These are phyloP conservation scores for Morpho deidamia DNA, from an alignment of 2,888 invertebrate genomes.

Conservation along the genomic window DNA sequence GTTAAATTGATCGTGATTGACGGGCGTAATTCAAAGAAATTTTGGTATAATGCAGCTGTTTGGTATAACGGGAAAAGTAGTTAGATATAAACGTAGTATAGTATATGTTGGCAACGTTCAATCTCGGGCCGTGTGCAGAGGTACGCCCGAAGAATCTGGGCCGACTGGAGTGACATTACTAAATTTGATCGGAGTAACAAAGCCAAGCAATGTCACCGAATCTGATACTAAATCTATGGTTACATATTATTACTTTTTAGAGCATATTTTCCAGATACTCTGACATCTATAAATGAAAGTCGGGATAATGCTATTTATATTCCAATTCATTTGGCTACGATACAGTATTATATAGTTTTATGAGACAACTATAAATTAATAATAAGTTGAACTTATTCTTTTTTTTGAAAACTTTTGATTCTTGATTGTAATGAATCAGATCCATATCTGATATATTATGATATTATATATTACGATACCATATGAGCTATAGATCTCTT, in stretches of 20 bases:
- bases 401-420: no score
- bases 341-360: conserved; percentile 1
- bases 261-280: no score
- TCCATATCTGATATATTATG: no score
- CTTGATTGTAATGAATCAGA: neutral
- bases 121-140: conserved; percentile 72
- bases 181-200: conserved; percentile 72
- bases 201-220: conserved; percentile 55
- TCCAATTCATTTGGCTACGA: neutral
- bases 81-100: conserved; percentile 60
- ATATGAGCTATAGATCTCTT: neutral
- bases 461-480: no score
- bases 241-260: neutral
- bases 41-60: conserved; percentile 38
- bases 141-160: conserved; percentile 67
- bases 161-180: conserved; percentile 77
- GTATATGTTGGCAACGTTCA: conserved; percentile 56
- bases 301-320: neutral
- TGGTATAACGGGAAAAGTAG: conserved; percentile 51
- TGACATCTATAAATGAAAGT: neutral
- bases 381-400: no score
- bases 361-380: conserved; percentile 2
- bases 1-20: neutral
- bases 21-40: conserved; percentile 10
- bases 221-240: conserved; percentile 27